These are phyloP conservation scores for Poecilia velifera DNA, from an alignment of 2,797 vertebrate species.

Conservation along the genomic window DNA sequence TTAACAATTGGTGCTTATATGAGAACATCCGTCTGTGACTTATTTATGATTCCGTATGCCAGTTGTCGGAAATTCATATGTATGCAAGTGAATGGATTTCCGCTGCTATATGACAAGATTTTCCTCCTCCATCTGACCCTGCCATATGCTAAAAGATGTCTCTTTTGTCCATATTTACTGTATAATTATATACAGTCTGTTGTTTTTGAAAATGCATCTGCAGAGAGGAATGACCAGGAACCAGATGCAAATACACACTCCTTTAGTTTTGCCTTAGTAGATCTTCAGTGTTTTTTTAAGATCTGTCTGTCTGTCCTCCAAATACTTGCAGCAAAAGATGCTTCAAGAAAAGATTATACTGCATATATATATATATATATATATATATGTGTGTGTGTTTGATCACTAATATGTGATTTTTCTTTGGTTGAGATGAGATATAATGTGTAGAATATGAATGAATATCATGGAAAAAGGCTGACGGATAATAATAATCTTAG, in stretches of 20 bases:
- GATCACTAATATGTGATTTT: background rate
- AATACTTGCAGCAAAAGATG: background rate
- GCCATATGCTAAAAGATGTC: constrained; percentile 69
- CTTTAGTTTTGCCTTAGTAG: background rate
- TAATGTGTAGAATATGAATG: background rate
- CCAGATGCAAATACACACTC: constrained; percentile 27
- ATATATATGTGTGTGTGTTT: background rate
- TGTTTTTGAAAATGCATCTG: constrained; percentile 53
- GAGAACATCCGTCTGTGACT: constrained; percentile 71
- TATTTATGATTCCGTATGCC: constrained; percentile 71
- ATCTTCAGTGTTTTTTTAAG: background rate
- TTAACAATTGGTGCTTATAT: constrained; percentile 76
- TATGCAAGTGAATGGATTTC: constrained; percentile 68
- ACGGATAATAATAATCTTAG: background rate
- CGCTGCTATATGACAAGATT: constrained; percentile 67
- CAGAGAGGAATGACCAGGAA: constrained; percentile 45
- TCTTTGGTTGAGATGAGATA: background rate
- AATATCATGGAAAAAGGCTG: background rate
- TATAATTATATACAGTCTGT: constrained; percentile 59
- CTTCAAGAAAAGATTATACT: background rate
- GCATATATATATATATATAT: background rate
- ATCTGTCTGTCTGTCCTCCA: background rate
- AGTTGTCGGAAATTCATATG: constrained; percentile 75
- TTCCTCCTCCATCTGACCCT: constrained; percentile 67
- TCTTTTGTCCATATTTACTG: constrained; percentile 63